These are phyloP conservation scores for Oreochromis spilurus DNA, from an alignment of 2,113 vertebrate genomes.

Conservation along the genomic window DNA sequence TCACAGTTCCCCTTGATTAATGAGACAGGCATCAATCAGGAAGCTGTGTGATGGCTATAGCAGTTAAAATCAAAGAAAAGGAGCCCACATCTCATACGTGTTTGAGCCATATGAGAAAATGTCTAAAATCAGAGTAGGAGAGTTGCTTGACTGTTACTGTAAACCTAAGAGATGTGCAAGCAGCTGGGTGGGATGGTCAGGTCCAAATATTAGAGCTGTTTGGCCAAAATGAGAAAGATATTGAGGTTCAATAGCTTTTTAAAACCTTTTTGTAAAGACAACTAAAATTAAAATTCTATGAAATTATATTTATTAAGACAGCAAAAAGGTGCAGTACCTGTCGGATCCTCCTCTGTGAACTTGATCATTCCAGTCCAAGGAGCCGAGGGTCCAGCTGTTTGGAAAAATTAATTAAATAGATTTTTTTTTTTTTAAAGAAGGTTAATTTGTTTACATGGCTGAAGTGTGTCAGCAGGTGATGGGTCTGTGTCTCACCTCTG, in stretches of 20 bases:
- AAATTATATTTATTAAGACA: background rate
- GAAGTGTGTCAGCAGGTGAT: background rate
- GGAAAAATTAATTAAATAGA: background rate
- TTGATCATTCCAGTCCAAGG: slow-evolving; percentile 98
- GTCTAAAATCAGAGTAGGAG: background rate
- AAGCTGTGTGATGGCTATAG: background rate
- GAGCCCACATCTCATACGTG: background rate
- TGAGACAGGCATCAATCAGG: background rate
- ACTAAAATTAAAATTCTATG: background rate
- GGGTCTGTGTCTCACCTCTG: slow-evolving; percentile 70
- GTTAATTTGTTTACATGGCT: background rate
- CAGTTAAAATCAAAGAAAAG: background rate
- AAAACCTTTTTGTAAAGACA: background rate
- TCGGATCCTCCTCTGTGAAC: slow-evolving; percentile 95
- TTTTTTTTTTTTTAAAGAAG: background rate
- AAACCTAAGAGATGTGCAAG: background rate
- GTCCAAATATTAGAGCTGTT: background rate
- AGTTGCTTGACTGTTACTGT: background rate
- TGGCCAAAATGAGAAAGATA: background rate
- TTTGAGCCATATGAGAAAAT: background rate
- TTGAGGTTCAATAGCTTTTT: background rate
- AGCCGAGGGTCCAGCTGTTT: slow-evolving; percentile 85
- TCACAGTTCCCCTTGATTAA: background rate
- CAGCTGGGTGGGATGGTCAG: background rate
- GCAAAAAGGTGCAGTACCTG: slow-evolving; percentile 69